Conservation (phyloP, 2,888 invertebrate species). For the Melieria crassipennis region DNA sequence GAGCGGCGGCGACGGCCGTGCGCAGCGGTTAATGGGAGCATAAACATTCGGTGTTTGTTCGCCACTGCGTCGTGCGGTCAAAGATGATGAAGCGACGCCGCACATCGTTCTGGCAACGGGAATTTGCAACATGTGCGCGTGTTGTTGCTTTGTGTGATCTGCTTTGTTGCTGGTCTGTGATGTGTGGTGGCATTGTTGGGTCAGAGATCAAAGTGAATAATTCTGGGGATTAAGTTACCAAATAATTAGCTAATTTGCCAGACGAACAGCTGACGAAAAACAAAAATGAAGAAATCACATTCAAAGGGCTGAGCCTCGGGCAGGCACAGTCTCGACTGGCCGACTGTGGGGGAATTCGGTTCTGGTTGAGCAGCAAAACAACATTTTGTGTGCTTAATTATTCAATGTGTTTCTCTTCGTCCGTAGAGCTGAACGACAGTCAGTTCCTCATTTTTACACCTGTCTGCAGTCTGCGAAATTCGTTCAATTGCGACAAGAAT, state of each 20-base stretch:
- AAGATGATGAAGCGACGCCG: neutral
- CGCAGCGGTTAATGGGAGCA: no score
- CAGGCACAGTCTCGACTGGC: no score
- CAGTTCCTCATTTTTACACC: neutral
- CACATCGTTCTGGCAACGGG: neutral
- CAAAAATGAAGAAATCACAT: no score
- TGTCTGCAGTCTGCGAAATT: neutral
- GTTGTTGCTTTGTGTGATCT: neutral
- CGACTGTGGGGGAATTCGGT: no score
- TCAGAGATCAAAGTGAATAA: constrained; percentile 22
- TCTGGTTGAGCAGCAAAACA: no score
- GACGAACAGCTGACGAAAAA: neutral
- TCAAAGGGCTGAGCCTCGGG: no score
- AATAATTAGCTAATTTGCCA: constrained; percentile 24
- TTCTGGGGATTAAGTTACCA: constrained; percentile 6
- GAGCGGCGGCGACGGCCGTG: no score
- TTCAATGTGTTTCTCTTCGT: no score
- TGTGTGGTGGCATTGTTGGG: neutral
- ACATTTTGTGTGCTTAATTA: no score
- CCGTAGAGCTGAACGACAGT: no score
- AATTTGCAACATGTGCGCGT: neutral
- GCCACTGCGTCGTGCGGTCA: no score
- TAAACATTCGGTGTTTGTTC: no score
- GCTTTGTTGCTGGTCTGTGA: neutral
- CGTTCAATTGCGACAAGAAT: neutral